Evolutionary conservation across 1,140 invertebrate genomes (phyloP).

Genomic region (Wiebesia pumilae): DNA sequence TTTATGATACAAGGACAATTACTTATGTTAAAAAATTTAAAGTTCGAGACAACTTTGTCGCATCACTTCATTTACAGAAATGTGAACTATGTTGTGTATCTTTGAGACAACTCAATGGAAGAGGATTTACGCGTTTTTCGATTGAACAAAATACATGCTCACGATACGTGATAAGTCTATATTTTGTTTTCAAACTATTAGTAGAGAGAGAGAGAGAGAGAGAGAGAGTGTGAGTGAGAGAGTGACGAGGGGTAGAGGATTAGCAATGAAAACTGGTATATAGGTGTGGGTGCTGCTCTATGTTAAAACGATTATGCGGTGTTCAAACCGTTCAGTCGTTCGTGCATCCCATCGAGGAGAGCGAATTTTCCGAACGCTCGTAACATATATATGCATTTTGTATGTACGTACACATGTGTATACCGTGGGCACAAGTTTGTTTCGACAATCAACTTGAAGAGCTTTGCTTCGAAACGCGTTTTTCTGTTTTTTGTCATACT

Average conservation of each 20-base stretch:
- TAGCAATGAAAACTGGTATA: slow-evolving; percentile 4
- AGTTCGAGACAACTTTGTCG: no score
- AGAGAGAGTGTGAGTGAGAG: slow-evolving; percentile 15
- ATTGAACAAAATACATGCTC: neutral
- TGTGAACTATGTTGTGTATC: neutral
- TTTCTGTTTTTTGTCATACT: neutral
- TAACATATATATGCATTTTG: neutral
- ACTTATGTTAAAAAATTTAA: no score
- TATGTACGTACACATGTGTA: neutral
- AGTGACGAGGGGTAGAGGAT: slow-evolving; percentile 8
- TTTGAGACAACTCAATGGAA: neutral
- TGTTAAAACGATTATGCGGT: neutral
- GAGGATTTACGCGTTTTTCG: neutral
- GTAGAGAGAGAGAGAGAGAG: slow-evolving; percentile 1
- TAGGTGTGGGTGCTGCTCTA: neutral
- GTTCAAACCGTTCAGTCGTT: neutral
- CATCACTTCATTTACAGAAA: neutral
- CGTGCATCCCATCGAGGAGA: neutral
- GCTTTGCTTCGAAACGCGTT: neutral
- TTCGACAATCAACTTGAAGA: slow-evolving; percentile 24
- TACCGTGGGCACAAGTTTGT: neutral
- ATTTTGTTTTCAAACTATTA: slow-evolving; percentile 35
- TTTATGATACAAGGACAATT: no score
- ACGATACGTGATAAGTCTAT: neutral
- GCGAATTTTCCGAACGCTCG: neutral